A percentile compares a stretch with the other conserved stretches of the same genome.
These are phyloP conservation scores for Piezodorus guildinii DNA, from an alignment of 1,140 invertebrate species.

Conservation along the genomic window DNA sequence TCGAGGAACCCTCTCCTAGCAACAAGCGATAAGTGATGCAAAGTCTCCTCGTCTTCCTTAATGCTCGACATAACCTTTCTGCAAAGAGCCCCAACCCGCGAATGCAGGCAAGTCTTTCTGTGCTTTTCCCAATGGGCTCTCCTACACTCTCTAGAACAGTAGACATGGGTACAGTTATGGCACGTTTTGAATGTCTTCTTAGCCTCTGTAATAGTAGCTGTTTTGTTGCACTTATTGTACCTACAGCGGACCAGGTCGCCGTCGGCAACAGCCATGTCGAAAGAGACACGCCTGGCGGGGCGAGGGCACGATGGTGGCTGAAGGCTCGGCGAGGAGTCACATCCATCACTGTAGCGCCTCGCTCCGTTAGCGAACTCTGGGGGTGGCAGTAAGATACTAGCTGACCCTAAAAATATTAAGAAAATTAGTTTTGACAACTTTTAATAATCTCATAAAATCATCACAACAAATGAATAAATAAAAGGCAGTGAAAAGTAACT, in stretches of 20 bases:
- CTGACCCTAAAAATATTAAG: constrained; percentile 25
- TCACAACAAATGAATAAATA: background rate
- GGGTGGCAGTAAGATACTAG: constrained; percentile 24
- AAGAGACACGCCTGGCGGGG: constrained; percentile 33
- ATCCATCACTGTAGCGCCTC: constrained; percentile 27
- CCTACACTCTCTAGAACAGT: constrained; percentile 73
- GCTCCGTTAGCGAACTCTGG: constrained; percentile 14
- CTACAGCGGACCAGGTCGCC: constrained; percentile 53
- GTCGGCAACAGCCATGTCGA: constrained; percentile 33
- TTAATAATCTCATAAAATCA: background rate
- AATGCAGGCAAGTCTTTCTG: constrained; percentile 77
- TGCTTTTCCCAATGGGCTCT: constrained; percentile 84
- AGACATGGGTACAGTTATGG: constrained; percentile 84
- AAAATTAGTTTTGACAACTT: background rate
- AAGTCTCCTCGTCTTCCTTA: constrained; percentile 66
- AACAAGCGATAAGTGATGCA: constrained; percentile 65
- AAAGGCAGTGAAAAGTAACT: too few relatives aligned
- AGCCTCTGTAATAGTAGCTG: constrained; percentile 49
- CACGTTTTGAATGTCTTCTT: constrained; percentile 71
- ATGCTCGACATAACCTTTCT: constrained; percentile 75
- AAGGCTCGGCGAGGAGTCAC: constrained; percentile 5
- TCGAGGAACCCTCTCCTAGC: constrained; percentile 66
- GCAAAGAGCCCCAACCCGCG: constrained; percentile 73
- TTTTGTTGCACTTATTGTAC: constrained; percentile 57
- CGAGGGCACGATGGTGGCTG: constrained; percentile 10